Base-by-base conservation (phyloP, 2,113 vertebrate genomes). In the Centropristis striata region DNA sequence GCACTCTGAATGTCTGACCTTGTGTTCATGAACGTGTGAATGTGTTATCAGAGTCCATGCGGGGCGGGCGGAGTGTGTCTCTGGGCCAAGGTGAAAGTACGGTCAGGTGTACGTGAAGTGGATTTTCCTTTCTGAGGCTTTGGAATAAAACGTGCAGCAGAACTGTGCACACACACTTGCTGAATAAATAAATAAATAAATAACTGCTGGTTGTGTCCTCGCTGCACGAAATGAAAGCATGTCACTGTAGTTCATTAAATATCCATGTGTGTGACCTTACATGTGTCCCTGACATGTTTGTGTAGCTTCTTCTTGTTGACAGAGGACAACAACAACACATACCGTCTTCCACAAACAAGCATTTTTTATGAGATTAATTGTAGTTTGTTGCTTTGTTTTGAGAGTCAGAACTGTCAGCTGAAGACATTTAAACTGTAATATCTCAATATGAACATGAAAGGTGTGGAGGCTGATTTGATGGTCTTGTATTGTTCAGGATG, bases 191-290 rank as follows among this genome's bases (percentile, higher is more conserved):
- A 32, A 32, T 8, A 71, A 53, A 27, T 83, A 39, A 70, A 81
- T 89, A 66, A 82, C 36, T 49, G 20, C 86, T 39, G 39, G 28
- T 6, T 21, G 3, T 15, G 49, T 53, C 16, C 67, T 60, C n/a
- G 55, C 16, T 13, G 61, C 36, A 41, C 37, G 14, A 58, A 77
- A 63, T 32, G 9, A 63, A 37, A 42, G 20, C 69, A 42, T 73
- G 71, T 73, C 54, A 12, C 36, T 8, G 59, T 10, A 20, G 23
- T 41, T 75, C 27, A 66, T 80, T 10, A 86, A 70, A 68, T 49
- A 72, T 66, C 65, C 36, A 41, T 73, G 69, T 60, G 37, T 21
- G 0, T 51, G 66, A 69, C 79, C 58, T 63, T 37, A 41, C 71
- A 10, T 55, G 47, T 28, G 57, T 3, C 12, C 32, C 44, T 21